Base-by-base conservation (phyloP, 2,797 vertebrate species). In the Xiphorhynchus erythropygius region DNA sequence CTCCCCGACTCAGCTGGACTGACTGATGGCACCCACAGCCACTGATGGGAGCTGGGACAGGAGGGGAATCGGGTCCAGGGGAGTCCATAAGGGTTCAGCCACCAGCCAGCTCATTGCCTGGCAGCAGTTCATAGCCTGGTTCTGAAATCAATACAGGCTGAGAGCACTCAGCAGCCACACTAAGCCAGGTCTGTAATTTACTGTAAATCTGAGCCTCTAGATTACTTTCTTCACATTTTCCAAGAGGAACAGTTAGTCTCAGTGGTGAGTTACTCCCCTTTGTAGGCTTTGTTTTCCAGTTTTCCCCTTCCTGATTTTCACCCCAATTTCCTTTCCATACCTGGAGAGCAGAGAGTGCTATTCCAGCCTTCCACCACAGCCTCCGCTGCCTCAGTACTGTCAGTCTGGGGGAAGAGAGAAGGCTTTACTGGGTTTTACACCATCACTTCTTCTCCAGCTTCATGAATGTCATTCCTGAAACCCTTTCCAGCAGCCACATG, bases 161-260 rank as follows among this genome's bases (percentile, higher is more conserved):
- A 74, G 77, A 94, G 87, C 85, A 49, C 89, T 91, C 85, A 46
- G 82, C 82, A 91, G 82, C 84, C 87, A 93, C 49, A 49, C 85
- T 7, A 53, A 93, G 92, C 59, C 84, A 80, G 77, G 39, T 33
- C 90, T 94, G 93, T 79, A 90, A 94, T 94, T 96, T 96, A 94
- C 93, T 86, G 91, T 91, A 92, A 89, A 94, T 92, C 91, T 60
- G 44, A 92, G 77, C 82, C 50, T 63, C 85, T 75, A 52, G 50
- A 78, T 92, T 74, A 86, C 73, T 90, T 95, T 87, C 57, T 62
- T 69, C 1, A 7, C 47, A 56, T 80, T 92, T 94, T 71, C 62
- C 60, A 84, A 71, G 53, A 91, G 64, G 49, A 87, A 37, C 52
- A 59, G 53, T 85, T 87, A 92, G 71, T 65, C 82, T 81, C 50